Evolutionary conservation across 2,888 invertebrate species (phyloP), one percentile per base, ranked within the genome.

Genomic region (Hoplodrina blanda): DNA sequence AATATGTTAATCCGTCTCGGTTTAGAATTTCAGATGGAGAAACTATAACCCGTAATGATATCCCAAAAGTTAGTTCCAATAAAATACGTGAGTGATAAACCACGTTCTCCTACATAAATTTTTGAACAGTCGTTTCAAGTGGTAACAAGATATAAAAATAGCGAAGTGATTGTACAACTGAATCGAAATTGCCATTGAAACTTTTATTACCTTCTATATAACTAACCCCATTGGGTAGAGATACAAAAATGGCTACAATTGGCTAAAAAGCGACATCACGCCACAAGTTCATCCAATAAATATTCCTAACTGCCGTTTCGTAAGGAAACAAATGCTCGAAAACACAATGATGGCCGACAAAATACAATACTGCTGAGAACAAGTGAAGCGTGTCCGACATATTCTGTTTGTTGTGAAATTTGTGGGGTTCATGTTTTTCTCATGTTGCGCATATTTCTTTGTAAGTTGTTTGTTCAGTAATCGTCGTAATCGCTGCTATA

Each of bases 211-310:
- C 85, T 82, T 80, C 88, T 78, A 89, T 92, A 90, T 87, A 89
- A 91, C 89, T 88, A 82, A 78, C 83, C 82, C 53, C 69, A 73
- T 64, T 64, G 68, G 62, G 64, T 74, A 73, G 66, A 70, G 83
- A 90, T 90, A 91, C 89, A 91, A 88, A 91, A 93, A 92, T 91
- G 89, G 92, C 90, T 90, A 90, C 91, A 92, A 93, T 93, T 91
- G 94, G 91, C 93, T 92, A 93, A 95, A 95, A 94, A 94, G 90
- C 90, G 91, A 87, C 91, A 90, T 92, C 92, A 93, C 90, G 92
- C 92, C 91, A 91, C 94, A 94, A 95, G 94, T 95, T 95, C 92
- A 91, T 90, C 91, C 94, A 92, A 95, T 96, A 95, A 95, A 95
- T 95, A 95, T 93, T 92, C 93, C 91, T 93, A 95, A 95, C 95